These are phyloP conservation scores for Eustalomyia histrio DNA, from an alignment of 2,888 invertebrate genomes.

Conservation along the genomic window DNA sequence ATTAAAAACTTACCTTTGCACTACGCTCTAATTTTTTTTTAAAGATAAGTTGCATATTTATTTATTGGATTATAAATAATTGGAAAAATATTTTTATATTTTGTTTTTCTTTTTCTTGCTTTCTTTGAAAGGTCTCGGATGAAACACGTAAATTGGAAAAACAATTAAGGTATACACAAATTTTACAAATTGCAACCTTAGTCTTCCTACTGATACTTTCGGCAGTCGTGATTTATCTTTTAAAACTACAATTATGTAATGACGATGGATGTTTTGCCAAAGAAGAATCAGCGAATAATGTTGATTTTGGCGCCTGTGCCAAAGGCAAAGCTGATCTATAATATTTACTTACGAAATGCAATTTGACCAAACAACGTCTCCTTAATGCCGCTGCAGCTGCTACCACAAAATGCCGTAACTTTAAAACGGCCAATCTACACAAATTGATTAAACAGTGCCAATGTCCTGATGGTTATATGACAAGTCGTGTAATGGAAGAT, in stretches of 20 bases:
- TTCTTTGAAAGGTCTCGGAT: constrained; percentile 74
- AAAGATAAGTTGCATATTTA: too few species aligned
- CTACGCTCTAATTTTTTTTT: too few species aligned
- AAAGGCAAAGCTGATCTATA: constrained; percentile 69
- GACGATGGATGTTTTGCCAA: constrained; percentile 42
- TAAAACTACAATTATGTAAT: constrained; percentile 76
- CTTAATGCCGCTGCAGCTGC: constrained; percentile 68
- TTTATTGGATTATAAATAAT: too few species aligned
- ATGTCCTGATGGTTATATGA: constrained; percentile 54
- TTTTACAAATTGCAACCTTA: constrained; percentile 81
- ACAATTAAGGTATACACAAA: constrained; percentile 80
- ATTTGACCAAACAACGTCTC: constrained; percentile 73
- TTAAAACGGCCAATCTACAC: constrained; percentile 53
- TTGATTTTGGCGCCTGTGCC: constrained; percentile 54
- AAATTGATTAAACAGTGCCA: constrained; percentile 53
- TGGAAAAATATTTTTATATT: too few species aligned
- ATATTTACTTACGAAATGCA: constrained; percentile 76
- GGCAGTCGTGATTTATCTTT: constrained; percentile 78
- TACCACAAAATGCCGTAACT: constrained; percentile 66
- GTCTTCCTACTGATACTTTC: constrained; percentile 79
- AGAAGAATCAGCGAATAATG: constrained; percentile 25
- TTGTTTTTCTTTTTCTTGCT: too few species aligned
- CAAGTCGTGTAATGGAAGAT: constrained; percentile 44
- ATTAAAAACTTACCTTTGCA: too few species aligned
- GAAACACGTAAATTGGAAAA: constrained; percentile 78